Evolutionary conservation across 2,888 invertebrate species (phyloP), one percentile per base, ranked within the genome.

Genomic region (Drosophila tanythrix): DNA sequence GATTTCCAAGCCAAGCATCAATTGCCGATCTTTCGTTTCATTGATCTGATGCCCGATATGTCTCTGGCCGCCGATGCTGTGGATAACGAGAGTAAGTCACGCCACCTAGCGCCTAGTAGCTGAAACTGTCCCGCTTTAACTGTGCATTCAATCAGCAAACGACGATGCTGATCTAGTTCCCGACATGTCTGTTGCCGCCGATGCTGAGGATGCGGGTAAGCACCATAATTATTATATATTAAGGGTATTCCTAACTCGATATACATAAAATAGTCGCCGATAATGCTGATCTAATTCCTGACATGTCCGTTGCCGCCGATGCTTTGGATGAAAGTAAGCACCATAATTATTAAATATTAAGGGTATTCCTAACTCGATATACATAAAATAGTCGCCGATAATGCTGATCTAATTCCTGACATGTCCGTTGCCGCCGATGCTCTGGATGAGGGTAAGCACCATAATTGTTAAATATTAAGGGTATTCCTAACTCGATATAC

Each of bases 11-110:
- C 21, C 46, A 33, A 66, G 38, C n/a, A 13, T 1, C 25, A 43
- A 1, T 0, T 63, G n/a, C 31, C 48, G 11, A 40, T 29, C 2
- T 46, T 52, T 51, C 59, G 35, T 18, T 63, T 56, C 35, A 57
- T 72, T 8, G 72, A 73, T 40, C 59, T 55, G 13, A 56, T 79
- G 3, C 72, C 84, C 18, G 84, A 85, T 5, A 81, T 83, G 36
- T 76, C 84, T 1, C 73, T 81, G 0, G 78, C 78, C 15, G 73
- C 67, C 46, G 80, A 82, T 56, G 81, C 74, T n/a, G 69, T 65
- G 25, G 59, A 79, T 10, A 55, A 2, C 7, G 31, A 59, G n/a
- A 55, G 76, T 81, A 59, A 65, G 72, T 64, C 21, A 0, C 3
- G 11, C 21, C 21, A 46, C 7, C 21, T 46, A 6, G 46, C 18